Evolutionary conservation across 2,888 invertebrate genomes (phyloP).

Genomic region (Lacanobia wlatinum): DNA sequence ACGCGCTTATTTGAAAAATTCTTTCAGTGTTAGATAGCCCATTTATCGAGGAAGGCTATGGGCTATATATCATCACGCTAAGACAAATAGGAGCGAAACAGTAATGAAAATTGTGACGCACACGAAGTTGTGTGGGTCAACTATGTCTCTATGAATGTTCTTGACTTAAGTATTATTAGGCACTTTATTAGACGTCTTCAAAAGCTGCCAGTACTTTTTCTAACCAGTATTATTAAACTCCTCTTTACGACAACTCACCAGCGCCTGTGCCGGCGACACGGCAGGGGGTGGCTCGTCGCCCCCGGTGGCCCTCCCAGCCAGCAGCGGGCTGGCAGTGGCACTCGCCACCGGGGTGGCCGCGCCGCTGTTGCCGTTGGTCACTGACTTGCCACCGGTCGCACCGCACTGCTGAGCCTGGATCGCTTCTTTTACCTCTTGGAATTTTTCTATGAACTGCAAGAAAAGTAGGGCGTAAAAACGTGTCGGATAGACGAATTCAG

Average conservation of each 20-base stretch:
- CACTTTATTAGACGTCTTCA: too few relatives aligned
- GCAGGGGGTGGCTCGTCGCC: conserved; percentile 84
- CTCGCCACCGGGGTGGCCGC: conserved; percentile 96
- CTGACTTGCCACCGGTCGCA: conserved; percentile 68
- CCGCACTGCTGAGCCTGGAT: conserved; percentile 92
- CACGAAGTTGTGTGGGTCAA: too few relatives aligned
- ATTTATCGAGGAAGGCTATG: too few relatives aligned
- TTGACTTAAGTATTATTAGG: too few relatives aligned
- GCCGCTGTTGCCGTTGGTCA: conserved; percentile 89
- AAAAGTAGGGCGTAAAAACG: not conserved
- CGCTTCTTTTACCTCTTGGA: conserved; percentile 99
- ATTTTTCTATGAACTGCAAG: conserved; percentile 98
- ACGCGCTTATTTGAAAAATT: too few relatives aligned
- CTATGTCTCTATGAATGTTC: too few relatives aligned
- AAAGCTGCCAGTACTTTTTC: too few relatives aligned
- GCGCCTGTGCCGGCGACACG: conserved; percentile 78
- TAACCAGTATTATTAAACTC: too few relatives aligned
- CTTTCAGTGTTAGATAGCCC: too few relatives aligned
- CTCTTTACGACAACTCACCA: conserved; percentile 1
- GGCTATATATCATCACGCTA: too few relatives aligned
- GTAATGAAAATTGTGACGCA: too few relatives aligned
- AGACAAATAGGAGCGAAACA: too few relatives aligned
- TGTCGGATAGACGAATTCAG: not conserved
- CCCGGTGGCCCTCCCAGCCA: conserved; percentile 87
- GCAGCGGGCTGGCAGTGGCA: conserved; percentile 97